Evolutionary conservation across 2,888 invertebrate species (phyloP).

Genomic region (Subacronicta megacephala): DNA sequence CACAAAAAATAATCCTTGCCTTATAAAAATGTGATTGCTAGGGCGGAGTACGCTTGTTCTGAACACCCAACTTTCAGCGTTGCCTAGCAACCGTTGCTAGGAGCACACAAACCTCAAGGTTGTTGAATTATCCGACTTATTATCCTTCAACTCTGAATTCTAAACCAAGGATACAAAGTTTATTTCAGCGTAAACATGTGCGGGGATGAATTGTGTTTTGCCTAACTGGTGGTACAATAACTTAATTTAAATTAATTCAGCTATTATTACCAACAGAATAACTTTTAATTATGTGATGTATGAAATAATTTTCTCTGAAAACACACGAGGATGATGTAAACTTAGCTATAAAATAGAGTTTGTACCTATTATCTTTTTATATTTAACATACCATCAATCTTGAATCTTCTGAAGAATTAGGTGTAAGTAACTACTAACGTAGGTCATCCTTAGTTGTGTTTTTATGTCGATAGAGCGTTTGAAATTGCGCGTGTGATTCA

Average conservation of each 20-base stretch:
- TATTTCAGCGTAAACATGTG: conserved; percentile 13
- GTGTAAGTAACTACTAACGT: no score
- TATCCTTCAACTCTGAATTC: conserved; percentile 14
- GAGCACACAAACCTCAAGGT: conserved; percentile 46
- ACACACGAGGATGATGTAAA: no score
- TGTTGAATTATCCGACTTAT: conserved; percentile 21
- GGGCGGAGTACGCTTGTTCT: conserved; percentile 6
- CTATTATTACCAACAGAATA: conserved; percentile 20
- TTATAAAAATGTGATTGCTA: conserved; percentile 18
- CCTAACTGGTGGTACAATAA: conserved; percentile 12
- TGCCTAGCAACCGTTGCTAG: conserved; percentile 66
- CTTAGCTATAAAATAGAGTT: no score
- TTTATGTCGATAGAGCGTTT: no score
- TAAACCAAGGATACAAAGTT: conserved; percentile 12
- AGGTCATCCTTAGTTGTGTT: no score
- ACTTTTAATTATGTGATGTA: conserved; percentile 1
- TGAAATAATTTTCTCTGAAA: neutral
- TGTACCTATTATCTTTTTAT: no score
- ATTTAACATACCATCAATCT: no score
- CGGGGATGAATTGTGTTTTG: conserved; percentile 8
- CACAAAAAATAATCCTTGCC: neutral
- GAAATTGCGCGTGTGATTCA: no score
- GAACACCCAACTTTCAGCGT: conserved; percentile 38
- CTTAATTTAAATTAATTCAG: conserved; percentile 24
- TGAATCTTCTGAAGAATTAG: no score